Evolutionary conservation across 2,888 invertebrate genomes (phyloP).

Genomic region (Meghimatium bilineatum): DNA sequence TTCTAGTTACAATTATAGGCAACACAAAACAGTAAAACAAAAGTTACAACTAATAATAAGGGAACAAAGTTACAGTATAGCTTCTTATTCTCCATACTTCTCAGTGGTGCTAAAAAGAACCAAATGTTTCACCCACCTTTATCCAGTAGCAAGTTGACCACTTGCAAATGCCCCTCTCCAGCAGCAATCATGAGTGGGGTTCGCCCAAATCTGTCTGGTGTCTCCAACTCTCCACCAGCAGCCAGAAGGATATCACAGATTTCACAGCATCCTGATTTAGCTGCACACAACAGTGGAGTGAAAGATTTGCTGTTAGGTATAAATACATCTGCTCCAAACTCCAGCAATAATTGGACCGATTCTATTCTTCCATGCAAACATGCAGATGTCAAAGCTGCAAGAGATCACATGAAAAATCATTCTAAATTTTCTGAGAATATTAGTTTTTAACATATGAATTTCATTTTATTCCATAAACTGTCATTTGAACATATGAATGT

Average conservation of each 20-base stretch:
- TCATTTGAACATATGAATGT: too few species aligned
- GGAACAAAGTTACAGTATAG: too few species aligned
- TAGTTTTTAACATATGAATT: too few species aligned
- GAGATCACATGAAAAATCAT: background rate
- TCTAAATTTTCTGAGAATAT: background rate
- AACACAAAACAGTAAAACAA: too few species aligned
- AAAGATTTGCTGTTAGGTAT: constrained; percentile 84
- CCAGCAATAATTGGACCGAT: constrained; percentile 86
- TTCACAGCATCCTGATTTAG: constrained; percentile 92
- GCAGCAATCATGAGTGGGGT: constrained; percentile 93
- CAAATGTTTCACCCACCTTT: constrained; percentile 49
- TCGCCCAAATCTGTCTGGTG: constrained; percentile 83
- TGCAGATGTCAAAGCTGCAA: constrained; percentile 88
- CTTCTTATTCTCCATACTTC: too few species aligned
- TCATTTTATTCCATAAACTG: too few species aligned
- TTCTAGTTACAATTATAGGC: too few species aligned
- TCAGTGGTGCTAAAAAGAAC: too few species aligned
- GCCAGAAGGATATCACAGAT: constrained; percentile 87
- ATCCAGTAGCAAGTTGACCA: constrained; percentile 88
- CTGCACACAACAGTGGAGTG: constrained; percentile 89
- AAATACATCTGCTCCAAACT: constrained; percentile 86
- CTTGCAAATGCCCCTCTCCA: constrained; percentile 91
- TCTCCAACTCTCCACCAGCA: constrained; percentile 77
- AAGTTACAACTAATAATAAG: too few species aligned
- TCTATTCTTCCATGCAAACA: constrained; percentile 87